Conservation (phyloP, 2,797 vertebrate species). For the Gallinago nigripennis region DNA sequence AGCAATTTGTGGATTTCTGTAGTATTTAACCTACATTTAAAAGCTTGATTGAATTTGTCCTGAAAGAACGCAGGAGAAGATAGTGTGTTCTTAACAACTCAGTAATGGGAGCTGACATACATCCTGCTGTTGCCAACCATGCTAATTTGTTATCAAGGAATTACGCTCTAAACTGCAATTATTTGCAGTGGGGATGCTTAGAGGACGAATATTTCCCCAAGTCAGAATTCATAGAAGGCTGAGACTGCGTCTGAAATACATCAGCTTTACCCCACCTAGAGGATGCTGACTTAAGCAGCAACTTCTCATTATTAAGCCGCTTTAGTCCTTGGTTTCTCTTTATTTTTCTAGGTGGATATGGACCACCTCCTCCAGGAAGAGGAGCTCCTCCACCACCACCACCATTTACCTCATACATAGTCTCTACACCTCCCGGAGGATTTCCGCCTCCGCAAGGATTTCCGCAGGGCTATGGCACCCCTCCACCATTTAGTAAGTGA, state of each 20-base stretch:
- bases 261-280: conserved; percentile 10
- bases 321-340: background rate
- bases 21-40: conserved; percentile 26
- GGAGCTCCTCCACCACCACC: conserved; percentile 92
- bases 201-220: conserved; percentile 17
- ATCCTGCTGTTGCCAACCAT: background rate
- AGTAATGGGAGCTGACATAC: conserved; percentile 12
- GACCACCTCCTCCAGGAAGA: conserved; percentile 88
- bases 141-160: background rate
- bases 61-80: background rate
- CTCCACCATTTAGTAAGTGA: conserved; percentile 95
- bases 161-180: background rate
- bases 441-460: conserved; percentile 96
- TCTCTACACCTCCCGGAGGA: conserved; percentile 91
- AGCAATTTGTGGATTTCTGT: background rate
- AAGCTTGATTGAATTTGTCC: conserved; percentile 31
- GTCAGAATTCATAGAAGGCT: background rate
- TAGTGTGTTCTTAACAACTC: background rate
- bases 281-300: background rate
- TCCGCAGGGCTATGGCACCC: conserved; percentile 93
- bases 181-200: conserved; percentile 4
- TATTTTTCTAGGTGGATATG: conserved; percentile 86
- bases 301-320: background rate
- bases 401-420: conserved; percentile 95
- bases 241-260: background rate